Percentiles rank a stretch among this genome's conserved stretches.
Conservation (phyloP, 1,140 invertebrate species). For the Panagrolaimus sp. region DNA sequence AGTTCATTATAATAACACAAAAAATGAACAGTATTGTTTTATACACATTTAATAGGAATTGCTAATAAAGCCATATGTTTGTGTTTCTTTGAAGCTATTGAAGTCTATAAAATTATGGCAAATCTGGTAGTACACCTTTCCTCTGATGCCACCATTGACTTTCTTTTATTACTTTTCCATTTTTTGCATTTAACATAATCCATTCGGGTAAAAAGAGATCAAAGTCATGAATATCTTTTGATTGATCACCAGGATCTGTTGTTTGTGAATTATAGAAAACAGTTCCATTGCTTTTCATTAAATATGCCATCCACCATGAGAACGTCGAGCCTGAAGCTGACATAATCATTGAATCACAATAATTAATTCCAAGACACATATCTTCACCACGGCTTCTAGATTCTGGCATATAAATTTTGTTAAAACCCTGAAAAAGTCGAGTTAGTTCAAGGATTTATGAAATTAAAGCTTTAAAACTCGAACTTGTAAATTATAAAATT, state of each 20-base stretch:
- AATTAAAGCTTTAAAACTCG: neutral
- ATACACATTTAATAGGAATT: too few relatives aligned
- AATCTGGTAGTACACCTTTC: neutral
- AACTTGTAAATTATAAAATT: too few relatives aligned
- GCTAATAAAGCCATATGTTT: too few relatives aligned
- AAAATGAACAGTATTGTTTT: too few relatives aligned
- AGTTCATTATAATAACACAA: too few relatives aligned
- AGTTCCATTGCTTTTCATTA: neutral
- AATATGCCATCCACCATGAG: neutral
- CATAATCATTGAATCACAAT: slow-evolving; percentile 5
- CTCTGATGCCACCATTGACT: slow-evolving; percentile 8
- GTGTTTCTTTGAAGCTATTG: too few relatives aligned
- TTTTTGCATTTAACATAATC: neutral
- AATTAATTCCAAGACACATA: neutral
- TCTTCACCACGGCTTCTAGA: neutral
- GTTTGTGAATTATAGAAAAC: neutral
- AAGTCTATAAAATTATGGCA: neutral
- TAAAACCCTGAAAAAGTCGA: neutral
- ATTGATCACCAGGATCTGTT: neutral
- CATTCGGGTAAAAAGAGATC: neutral
- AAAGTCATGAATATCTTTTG: slow-evolving; percentile 9
- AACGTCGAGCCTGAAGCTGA: neutral
- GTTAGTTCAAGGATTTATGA: neutral
- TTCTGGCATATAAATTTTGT: neutral
- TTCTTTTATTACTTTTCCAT: neutral